phyloP scores from a whole-genome alignment of 2,888 invertebrate species.

The Nomada fabriciana region DNA sequence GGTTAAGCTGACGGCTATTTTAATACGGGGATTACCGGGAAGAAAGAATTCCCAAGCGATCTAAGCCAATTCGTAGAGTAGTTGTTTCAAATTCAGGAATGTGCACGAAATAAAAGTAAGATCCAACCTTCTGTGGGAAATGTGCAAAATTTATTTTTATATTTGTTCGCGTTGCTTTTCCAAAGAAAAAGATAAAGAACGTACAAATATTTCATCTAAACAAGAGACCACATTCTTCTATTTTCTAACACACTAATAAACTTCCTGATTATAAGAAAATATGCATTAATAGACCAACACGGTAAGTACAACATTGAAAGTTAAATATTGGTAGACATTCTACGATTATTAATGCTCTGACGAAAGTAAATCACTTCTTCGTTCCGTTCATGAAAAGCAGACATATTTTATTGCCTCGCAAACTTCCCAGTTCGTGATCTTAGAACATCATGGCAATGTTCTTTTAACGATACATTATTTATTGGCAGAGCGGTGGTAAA shows the following conservation, averaged over 20 bases:
- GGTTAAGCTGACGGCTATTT: slow-evolving; percentile 11
- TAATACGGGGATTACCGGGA: neutral
- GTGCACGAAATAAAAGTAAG: neutral
- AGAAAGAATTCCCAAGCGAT: neutral
- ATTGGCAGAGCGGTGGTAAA: slow-evolving; percentile 56
- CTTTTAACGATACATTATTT: slow-evolving; percentile 51
- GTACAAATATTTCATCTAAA: too few species aligned
- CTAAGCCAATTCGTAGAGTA: neutral
- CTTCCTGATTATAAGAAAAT: too few species aligned
- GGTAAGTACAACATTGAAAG: neutral
- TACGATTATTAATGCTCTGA: neutral
- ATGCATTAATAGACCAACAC: neutral
- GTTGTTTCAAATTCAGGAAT: neutral
- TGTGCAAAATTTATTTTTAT: too few species aligned
- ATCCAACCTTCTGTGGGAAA: too few species aligned
- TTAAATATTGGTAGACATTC: too few species aligned
- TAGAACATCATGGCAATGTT: slow-evolving; percentile 33
- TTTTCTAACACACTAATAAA: too few species aligned
- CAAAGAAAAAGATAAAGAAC: too few species aligned
- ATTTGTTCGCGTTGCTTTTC: too few species aligned
- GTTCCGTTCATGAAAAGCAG: neutral
- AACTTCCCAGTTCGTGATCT: slow-evolving; percentile 45
- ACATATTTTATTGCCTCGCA: neutral
- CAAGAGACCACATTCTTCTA: too few species aligned
- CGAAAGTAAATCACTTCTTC: neutral